Conservation (phyloP, 2,888 invertebrate genomes). For the Onthophagus sagittarius region DNA sequence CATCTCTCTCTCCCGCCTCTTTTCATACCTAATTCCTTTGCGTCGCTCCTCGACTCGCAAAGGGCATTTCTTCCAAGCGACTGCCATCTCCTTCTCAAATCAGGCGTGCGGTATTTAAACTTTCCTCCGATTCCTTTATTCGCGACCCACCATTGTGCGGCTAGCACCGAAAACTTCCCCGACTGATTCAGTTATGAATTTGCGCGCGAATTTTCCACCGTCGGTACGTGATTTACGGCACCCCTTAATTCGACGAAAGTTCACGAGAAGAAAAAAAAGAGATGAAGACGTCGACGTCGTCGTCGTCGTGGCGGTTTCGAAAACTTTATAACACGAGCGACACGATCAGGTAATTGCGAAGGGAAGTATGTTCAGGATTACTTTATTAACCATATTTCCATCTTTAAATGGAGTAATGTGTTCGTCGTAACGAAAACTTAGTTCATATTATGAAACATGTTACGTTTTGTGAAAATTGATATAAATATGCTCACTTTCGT, state of each 20-base stretch:
- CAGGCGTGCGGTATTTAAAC: constrained; percentile 12
- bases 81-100: constrained; percentile 1
- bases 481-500: no score
- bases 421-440: not conserved
- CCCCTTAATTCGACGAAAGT: not conserved
- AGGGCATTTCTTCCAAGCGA: constrained; percentile 20
- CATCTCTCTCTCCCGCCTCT: not conserved
- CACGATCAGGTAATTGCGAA: not conserved
- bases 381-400: not conserved
- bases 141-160: not conserved
- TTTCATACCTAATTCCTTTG: not conserved
- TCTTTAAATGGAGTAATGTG: not conserved
- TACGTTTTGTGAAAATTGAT: no score
- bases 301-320: not conserved
- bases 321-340: not conserved
- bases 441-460: no score
- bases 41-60: not conserved
- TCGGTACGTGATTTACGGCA: not conserved
- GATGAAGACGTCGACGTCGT: not conserved
- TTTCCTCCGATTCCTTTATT: constrained; percentile 11
- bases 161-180: not conserved
- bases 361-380: not conserved
- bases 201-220: not conserved
- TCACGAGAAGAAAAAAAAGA: not conserved
- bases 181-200: not conserved